Evolutionary conservation across 2,113 vertebrate species (phyloP).

Genomic region (Gobius niger): DNA sequence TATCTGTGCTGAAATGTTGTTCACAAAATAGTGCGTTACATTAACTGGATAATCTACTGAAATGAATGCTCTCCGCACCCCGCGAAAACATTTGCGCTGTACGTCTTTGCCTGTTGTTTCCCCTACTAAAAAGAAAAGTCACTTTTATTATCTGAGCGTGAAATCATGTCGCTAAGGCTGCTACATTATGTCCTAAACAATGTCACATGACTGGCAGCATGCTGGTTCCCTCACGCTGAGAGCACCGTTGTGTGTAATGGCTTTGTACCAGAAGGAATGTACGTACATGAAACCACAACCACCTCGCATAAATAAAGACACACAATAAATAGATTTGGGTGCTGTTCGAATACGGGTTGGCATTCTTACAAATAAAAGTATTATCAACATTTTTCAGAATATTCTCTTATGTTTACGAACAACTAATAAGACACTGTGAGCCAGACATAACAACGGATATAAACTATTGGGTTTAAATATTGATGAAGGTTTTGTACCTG

Average conservation of each 20-base stretch:
- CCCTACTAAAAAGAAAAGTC: not conserved
- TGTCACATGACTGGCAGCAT: slow-evolving; percentile 10
- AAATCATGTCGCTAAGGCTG: slow-evolving; percentile 11
- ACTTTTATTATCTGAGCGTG: slow-evolving; percentile 4
- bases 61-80: not conserved
- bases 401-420: no score
- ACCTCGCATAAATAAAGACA: not conserved
- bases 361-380: not conserved
- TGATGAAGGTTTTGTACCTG: no score
- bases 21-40: not conserved
- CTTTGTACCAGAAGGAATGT: slow-evolving; percentile 10
- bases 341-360: not conserved
- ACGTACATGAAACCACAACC: slow-evolving; percentile 5
- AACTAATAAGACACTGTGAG: no score
- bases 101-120: not conserved
- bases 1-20: no score
- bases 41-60: not conserved
- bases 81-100: not conserved
- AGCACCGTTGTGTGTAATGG: slow-evolving; percentile 2
- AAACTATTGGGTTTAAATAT: no score
- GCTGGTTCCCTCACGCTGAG: slow-evolving; percentile 7
- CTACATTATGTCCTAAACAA: slow-evolving; percentile 6
- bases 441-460: no score
- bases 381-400: no score
- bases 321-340: not conserved